Percentiles rank a stretch among this genome's conserved stretches.
Conservation (phyloP, 2,113 vertebrate species). For the Elgaria multicarinata region DNA sequence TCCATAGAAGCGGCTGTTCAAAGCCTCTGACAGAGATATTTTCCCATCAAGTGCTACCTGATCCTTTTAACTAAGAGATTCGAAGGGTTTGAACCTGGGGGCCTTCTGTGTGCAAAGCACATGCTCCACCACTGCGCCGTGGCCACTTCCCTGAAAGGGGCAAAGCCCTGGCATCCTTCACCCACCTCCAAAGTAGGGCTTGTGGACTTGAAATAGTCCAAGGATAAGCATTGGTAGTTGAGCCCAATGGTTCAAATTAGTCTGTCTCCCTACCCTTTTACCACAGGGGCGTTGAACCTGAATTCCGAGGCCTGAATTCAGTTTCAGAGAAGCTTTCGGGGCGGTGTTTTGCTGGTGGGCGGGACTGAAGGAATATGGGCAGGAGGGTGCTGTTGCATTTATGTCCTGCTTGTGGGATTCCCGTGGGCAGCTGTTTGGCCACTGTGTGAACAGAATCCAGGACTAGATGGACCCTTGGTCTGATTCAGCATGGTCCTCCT, state of each 20-base stretch:
- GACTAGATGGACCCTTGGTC: too few species aligned
- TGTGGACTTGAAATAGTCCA: neutral
- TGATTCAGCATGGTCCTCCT: too few species aligned
- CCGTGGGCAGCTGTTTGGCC: too few species aligned
- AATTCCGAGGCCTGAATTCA: too few species aligned
- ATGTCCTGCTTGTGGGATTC: too few species aligned
- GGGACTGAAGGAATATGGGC: too few species aligned
- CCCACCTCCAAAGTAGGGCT: neutral
- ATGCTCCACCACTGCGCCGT: neutral
- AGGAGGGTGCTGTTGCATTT: too few species aligned
- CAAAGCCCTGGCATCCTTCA: neutral
- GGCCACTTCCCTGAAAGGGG: neutral
- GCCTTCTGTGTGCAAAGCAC: neutral
- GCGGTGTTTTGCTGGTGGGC: too few species aligned
- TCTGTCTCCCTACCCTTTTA: neutral
- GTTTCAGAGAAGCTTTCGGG: too few species aligned
- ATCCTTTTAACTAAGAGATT: neutral
- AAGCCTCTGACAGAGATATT: neutral
- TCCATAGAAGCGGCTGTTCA: neutral
- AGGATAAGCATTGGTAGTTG: neutral
- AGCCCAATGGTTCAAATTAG: neutral
- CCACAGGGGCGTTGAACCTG: neutral
- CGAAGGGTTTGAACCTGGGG: neutral
- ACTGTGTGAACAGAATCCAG: too few species aligned
- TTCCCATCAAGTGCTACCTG: neutral